Conservation (phyloP, 1,140 invertebrate species). For the Globodera ellingtonae region DNA sequence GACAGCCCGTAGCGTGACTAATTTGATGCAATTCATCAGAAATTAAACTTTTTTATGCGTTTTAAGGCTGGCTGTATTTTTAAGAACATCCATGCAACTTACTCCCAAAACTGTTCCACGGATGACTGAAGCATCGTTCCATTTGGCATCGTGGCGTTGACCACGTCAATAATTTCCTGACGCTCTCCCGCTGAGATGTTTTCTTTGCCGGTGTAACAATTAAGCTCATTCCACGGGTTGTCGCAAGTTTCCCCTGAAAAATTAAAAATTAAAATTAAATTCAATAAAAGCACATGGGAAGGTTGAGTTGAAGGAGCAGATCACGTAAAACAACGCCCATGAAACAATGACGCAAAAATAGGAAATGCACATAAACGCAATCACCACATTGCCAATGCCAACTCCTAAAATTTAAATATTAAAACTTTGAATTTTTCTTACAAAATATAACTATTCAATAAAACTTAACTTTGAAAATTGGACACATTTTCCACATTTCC, state of each 20-base stretch:
- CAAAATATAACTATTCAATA: neutral
- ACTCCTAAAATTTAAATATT: constrained; percentile 43
- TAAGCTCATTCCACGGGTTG: constrained; percentile 73
- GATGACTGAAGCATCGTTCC: constrained; percentile 48
- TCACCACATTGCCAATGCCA: constrained; percentile 65
- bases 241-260: constrained; percentile 74
- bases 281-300: constrained; percentile 74
- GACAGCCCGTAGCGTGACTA: too few species aligned
- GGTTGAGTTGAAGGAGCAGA: constrained; percentile 80
- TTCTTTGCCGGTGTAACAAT: constrained; percentile 2
- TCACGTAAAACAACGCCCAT: constrained; percentile 89
- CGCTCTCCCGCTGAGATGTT: too few species aligned
- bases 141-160: too few species aligned
- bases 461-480: constrained; percentile 75
- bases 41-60: too few species aligned
- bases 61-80: too few species aligned
- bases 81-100: constrained; percentile 25
- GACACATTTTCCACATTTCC: constrained; percentile 79
- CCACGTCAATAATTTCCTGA: too few species aligned
- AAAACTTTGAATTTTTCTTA: constrained; percentile 11
- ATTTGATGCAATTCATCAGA: too few species aligned
- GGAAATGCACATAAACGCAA: constrained; percentile 69
- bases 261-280: neutral
- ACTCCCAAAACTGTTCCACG: constrained; percentile 64
- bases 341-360: constrained; percentile 94